Evolutionary conservation across 2,113 vertebrate species (phyloP).

Genomic region (Dryoscopus gambensis): DNA sequence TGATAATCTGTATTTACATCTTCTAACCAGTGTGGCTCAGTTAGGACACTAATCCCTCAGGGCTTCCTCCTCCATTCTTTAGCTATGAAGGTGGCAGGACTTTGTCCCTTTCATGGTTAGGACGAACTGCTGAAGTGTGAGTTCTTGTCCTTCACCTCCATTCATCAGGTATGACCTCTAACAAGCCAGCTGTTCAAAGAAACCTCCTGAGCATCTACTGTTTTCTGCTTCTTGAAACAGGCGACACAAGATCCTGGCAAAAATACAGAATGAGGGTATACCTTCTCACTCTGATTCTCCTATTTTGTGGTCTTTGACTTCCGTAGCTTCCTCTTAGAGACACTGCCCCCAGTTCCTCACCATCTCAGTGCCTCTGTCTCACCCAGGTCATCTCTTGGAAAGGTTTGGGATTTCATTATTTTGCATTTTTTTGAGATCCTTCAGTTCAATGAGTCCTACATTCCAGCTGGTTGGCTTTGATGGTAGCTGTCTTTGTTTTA

Average conservation of each 20-base stretch:
- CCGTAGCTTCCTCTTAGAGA: accelerated
- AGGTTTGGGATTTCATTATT: neutral
- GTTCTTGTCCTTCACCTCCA: neutral
- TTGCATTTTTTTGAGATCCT: neutral
- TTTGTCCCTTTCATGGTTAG: neutral
- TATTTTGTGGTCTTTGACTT: neutral
- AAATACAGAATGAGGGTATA: neutral
- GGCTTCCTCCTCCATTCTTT: neutral
- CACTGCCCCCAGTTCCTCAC: neutral
- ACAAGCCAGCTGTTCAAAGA: neutral
- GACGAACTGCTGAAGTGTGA: neutral
- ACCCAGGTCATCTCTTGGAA: neutral
- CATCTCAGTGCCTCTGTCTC: neutral
- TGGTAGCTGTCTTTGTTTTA: neutral
- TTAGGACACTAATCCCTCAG: neutral
- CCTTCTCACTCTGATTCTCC: neutral
- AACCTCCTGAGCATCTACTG: neutral
- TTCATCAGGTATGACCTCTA: neutral
- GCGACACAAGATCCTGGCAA: neutral
- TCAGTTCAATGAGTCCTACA: neutral
- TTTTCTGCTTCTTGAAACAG: neutral
- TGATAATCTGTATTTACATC: neutral
- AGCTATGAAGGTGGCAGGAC: neutral
- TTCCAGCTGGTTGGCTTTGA: neutral
- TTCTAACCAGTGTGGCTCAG: neutral